A percentile compares a stretch with the other conserved stretches of the same genome.
Conservation (phyloP, 23 tunicate genomes). For the Clavelina lepadiformis region DNA sequence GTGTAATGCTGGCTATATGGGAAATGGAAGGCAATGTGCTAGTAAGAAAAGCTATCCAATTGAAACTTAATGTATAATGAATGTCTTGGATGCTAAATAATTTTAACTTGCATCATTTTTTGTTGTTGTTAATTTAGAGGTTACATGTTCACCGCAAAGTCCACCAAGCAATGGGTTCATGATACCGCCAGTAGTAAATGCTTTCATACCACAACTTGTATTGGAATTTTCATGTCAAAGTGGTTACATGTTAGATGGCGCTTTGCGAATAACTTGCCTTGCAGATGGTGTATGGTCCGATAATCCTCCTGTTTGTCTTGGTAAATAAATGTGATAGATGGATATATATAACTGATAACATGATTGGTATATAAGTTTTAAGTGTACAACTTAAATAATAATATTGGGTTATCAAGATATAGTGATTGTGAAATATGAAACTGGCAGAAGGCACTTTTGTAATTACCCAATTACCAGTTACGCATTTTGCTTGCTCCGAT, state of each 20-base stretch:
- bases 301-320: conserved; percentile 15
- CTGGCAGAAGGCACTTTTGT: too few species aligned
- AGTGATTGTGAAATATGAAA: too few species aligned
- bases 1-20: conserved; percentile 26
- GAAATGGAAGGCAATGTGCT: conserved; percentile 3
- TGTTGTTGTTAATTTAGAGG: background rate
- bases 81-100: background rate
- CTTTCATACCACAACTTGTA: conserved; percentile 7
- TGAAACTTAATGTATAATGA: background rate
- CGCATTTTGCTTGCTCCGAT: too few species aligned
- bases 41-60: background rate
- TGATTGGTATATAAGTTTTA: background rate
- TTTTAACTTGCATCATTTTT: background rate
- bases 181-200: background rate
- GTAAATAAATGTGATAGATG: conserved; percentile 1
- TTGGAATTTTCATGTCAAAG: conserved; percentile 8
- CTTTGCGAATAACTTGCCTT: conserved; percentile 6
- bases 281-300: conserved; percentile 37
- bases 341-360: background rate
- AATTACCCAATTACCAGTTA: too few species aligned
- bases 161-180: background rate
- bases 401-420: too few species aligned
- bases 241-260: conserved; percentile 13
- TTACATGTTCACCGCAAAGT: background rate
- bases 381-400: too few species aligned